Conservation (phyloP, 2,888 invertebrate genomes). For the Meteorus cinctellus region DNA sequence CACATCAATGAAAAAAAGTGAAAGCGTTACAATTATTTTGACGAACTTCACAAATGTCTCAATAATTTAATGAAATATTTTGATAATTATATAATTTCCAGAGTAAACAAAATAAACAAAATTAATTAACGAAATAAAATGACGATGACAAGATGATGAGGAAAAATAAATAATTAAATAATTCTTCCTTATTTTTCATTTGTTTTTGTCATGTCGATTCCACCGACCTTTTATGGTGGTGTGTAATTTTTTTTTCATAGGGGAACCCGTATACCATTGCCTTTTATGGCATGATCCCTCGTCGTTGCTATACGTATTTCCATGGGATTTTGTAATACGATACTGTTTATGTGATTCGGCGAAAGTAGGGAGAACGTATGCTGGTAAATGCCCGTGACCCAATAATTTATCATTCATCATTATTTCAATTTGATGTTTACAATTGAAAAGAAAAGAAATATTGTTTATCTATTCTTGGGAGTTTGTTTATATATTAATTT, state of each 20-base stretch:
- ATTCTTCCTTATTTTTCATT: background rate
- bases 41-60: too few species aligned
- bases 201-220: background rate
- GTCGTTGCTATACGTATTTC: background rate
- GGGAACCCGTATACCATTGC: background rate
- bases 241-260: background rate
- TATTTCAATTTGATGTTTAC: background rate
- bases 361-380: background rate
- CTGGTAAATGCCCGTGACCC: background rate
- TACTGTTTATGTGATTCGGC: constrained; percentile 8
- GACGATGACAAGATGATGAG: too few species aligned
- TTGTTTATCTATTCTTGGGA: background rate
- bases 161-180: background rate
- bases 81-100: too few species aligned
- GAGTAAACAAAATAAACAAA: too few species aligned
- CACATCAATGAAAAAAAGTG: too few species aligned
- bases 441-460: background rate
- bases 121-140: too few species aligned
- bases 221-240: constrained; percentile 24
- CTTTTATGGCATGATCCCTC: constrained; percentile 3
- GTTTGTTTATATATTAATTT: background rate
- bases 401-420: constrained; percentile 15
- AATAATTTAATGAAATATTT: too few species aligned
- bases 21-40: too few species aligned
- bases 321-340: constrained; percentile 25